Evolutionary conservation across 2,113 vertebrate species (phyloP).

Genomic region (Montifringilla adamsi): DNA sequence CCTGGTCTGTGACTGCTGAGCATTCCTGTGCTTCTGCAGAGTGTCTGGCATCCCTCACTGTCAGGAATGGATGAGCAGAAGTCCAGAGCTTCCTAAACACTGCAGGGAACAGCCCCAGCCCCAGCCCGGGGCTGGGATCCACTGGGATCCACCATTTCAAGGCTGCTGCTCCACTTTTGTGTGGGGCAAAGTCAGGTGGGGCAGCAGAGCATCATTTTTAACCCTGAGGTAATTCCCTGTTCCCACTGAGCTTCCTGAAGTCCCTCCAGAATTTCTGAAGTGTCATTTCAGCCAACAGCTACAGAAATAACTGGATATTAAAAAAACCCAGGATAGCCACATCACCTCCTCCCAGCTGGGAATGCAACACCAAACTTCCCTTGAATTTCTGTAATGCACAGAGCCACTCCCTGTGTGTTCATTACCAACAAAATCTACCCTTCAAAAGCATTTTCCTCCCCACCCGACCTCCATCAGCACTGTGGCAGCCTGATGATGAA

Average conservation of each 20-base stretch:
- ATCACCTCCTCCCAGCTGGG: background rate
- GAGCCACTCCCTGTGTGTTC: background rate
- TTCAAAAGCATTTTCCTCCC: background rate
- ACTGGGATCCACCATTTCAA: background rate
- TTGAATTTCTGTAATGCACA: background rate
- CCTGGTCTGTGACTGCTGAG: background rate
- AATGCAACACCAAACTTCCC: background rate
- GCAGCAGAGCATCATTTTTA: accelerated
- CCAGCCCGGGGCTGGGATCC: background rate
- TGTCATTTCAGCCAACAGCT: background rate
- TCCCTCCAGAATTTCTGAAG: background rate
- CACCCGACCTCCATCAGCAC: background rate
- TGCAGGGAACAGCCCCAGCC: conserved; percentile 5
- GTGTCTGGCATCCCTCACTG: background rate
- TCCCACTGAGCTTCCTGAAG: background rate
- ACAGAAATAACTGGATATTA: background rate
- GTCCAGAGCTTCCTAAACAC: background rate
- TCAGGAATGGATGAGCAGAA: background rate
- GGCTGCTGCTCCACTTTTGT: background rate
- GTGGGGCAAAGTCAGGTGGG: background rate
- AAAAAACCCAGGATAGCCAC: background rate
- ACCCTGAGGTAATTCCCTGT: accelerated
- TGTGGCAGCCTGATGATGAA: background rate
- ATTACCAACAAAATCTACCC: background rate
- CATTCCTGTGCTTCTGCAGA: background rate